Conservation (phyloP, 2,797 vertebrate species). For the Eulemur coronatus region DNA sequence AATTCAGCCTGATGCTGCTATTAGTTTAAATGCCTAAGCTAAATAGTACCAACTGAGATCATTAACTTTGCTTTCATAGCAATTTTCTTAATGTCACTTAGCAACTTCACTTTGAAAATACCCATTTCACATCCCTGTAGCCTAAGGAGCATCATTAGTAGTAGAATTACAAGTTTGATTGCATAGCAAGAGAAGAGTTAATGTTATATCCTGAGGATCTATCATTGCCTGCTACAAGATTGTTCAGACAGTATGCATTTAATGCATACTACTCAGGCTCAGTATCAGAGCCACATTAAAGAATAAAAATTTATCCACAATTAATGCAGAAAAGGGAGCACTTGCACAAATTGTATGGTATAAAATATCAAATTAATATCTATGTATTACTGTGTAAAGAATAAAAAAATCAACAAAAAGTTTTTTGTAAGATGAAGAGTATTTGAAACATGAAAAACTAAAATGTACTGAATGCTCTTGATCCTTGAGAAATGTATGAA, state of each 20-base stretch:
- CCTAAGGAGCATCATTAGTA: conserved; percentile 66
- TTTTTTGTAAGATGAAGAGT: neutral
- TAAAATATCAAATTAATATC: neutral
- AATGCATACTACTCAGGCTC: neutral
- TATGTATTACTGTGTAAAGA: neutral
- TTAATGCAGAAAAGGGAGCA: neutral
- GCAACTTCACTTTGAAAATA: conserved; percentile 62
- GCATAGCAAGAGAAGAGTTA: conserved; percentile 57
- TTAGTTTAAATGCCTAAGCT: conserved; percentile 67
- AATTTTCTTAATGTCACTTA: conserved; percentile 72
- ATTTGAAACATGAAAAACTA: conserved; percentile 12
- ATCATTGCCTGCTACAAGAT: neutral
- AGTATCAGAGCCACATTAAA: neutral
- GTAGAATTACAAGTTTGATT: conserved; percentile 61
- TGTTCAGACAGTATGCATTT: neutral
- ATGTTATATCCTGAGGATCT: neutral
- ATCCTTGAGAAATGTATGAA: neutral
- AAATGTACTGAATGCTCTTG: neutral
- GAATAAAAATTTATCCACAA: neutral
- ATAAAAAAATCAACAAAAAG: neutral
- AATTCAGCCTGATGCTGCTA: conserved; percentile 56
- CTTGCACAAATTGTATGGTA: neutral
- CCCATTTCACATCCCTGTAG: conserved; percentile 63
- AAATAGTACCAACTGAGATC: conserved; percentile 45
- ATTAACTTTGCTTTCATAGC: conserved; percentile 62